Evolutionary conservation across 1,140 invertebrate genomes (phyloP).

Genomic region (Oryzaephilus surinamensis): DNA sequence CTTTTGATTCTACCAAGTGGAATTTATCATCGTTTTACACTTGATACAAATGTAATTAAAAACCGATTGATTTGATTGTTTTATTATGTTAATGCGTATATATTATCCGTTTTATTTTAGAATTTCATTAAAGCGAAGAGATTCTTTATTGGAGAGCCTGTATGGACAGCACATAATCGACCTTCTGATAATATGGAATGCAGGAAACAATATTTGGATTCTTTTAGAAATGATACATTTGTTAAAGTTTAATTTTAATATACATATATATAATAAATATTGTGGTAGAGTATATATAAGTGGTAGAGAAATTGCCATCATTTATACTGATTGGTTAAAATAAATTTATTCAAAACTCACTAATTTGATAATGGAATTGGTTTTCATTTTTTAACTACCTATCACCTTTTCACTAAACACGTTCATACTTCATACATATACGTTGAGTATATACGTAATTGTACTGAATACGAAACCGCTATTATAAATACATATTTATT

Average conservation of each 20-base stretch:
- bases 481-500: too few species aligned
- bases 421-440: too few species aligned
- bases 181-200: slow-evolving; percentile 80
- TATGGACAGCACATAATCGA: slow-evolving; percentile 79
- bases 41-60: slow-evolving; percentile 61
- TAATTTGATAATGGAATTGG: too few species aligned
- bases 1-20: slow-evolving; percentile 90
- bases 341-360: too few species aligned
- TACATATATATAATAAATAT: too few species aligned
- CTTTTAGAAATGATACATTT: slow-evolving; percentile 40
- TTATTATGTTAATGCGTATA: background rate
- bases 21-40: slow-evolving; percentile 94
- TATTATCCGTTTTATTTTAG: slow-evolving; percentile 48
- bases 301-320: too few species aligned
- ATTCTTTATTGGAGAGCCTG: slow-evolving; percentile 85
- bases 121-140: slow-evolving; percentile 79
- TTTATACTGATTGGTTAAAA: too few species aligned
- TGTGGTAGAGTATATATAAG: too few species aligned
- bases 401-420: too few species aligned
- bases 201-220: slow-evolving; percentile 58
- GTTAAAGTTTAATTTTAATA: background rate
- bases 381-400: too few species aligned
- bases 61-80: background rate
- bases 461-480: too few species aligned
- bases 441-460: too few species aligned